A percentile compares a stretch with the other conserved stretches of the same genome.
These are phyloP conservation scores for Mesaphorura yosii DNA, from an alignment of 1,140 invertebrate genomes.

Conservation along the genomic window DNA sequence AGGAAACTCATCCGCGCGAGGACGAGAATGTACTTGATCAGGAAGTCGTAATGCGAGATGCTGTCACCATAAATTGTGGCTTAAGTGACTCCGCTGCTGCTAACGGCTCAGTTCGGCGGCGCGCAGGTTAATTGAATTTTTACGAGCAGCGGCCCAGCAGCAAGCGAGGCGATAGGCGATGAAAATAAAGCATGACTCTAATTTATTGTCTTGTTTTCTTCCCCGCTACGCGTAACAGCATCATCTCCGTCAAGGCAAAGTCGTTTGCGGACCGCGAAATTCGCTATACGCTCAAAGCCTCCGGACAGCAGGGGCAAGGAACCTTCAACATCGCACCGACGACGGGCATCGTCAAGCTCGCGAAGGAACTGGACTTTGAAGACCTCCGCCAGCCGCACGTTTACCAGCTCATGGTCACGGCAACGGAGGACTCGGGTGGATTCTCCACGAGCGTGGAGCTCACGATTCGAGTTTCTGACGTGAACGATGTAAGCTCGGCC, in stretches of 20 bases:
- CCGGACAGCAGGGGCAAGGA: constrained; percentile 75
- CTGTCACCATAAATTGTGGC: no score
- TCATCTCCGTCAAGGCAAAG: constrained; percentile 91
- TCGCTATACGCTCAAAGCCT: constrained; percentile 81
- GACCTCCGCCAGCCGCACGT: constrained; percentile 84
- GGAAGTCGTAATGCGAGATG: no score
- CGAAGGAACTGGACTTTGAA: constrained; percentile 89
- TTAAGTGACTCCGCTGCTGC: no score
- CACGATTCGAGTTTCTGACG: constrained; percentile 62
- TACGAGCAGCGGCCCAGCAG: no score
- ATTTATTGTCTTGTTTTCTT: constrained; percentile 36
- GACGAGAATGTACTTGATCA: no score
- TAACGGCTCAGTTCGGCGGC: no score
- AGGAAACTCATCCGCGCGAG: no score
- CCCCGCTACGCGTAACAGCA: no score
- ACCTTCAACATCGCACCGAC: constrained; percentile 90
- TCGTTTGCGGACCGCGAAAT: constrained; percentile 91
- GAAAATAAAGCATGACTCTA: neutral
- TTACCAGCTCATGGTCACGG: constrained; percentile 80
- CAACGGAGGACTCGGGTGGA: constrained; percentile 88
- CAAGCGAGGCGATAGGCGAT: no score
- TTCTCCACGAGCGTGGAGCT: constrained; percentile 91
- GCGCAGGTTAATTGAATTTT: no score
- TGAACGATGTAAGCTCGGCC: no score
- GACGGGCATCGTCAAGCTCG: constrained; percentile 83